Base-by-base conservation (phyloP, 2,888 invertebrate genomes). In the Gasteruption jaculator region DNA sequence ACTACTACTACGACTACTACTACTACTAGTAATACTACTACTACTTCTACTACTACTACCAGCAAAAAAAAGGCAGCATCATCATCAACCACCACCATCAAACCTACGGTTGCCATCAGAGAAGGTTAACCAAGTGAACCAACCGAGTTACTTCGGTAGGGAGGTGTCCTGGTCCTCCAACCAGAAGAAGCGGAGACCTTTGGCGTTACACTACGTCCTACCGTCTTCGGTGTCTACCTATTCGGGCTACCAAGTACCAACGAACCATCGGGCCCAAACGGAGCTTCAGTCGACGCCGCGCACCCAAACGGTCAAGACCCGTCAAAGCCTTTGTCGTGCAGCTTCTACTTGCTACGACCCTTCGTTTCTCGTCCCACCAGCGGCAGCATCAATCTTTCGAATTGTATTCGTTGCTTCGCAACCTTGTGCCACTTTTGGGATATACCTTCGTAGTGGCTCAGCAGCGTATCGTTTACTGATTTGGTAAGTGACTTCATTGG, bases 271-370 rank as follows among this genome's bases (percentile, higher is more conserved):
- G 53, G 56, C 56, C n/a, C 52, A 60, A 60, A 57, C 59, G 58
- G 54, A 61, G 63, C 63, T 70, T 69, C 70, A 70, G 70, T 70
- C 70, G 65, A 68, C 67, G 68, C 69, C 70, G 69, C 67, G 70
- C 70, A 62, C 58, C 69, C 70, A 69, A 68, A 70, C 70, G 66
- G 65, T 70, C 66, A 65, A 68, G 67, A 70, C 70, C 70, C 65
- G 61, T 60, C 57, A 55, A n/a, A 44, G 43, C 42, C 41, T 42
- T 42, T 44, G 19, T 38, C 38, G 33, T 39, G 37, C 40, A 40
- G 38, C 44, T 41, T 34, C 32, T 41, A 26, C 22, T 25, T 33
- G 21, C 15, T 19, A n/a, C n/a, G n/a, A n/a, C n/a, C 18, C 15
- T 26, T 24, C 25, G 20, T 11, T 12, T 25, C n/a, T 26, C 36